Evolutionary conservation across 2,888 invertebrate genomes (phyloP), one percentile per base, ranked within the genome.

Genomic region (Eulithis prunata): DNA sequence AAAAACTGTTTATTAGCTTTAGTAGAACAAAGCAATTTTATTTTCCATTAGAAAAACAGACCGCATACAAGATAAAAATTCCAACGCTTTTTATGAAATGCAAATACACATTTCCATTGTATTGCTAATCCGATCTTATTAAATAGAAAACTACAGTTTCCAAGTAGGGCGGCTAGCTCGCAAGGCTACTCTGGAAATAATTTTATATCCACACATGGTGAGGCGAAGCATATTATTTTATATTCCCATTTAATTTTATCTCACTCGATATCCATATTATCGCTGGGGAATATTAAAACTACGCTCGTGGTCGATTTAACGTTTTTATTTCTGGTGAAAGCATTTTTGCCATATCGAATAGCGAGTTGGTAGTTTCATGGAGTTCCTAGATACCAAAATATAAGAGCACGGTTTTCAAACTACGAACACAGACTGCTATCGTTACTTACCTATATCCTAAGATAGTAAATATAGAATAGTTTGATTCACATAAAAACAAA

Each of bases 161-260:
- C 66, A 68, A 59, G 65, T 75, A 73, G 69, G 65, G 55, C 64
- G 53, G 58, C 56, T 41, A 38, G 71, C 67, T 57, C 65, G 70
- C 45, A 45, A 47, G n/a, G 52, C 57, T 53, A 67, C 57, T 60
- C 63, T 66, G 66, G 73, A 68, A 71, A 77, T 77, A 73, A 74
- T 79, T 75, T 73, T 64, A 76, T 71, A 74, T 59, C 71, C 75
- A 69, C 75, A 72, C 71, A 73, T 71, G 64, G 64, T 65, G 66
- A 21, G 21, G 1, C 21, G 58, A 59, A 66, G 64, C 46, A 51
- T 65, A 67, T 58, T 76, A 74, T 65, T 77, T 75, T 78, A 78
- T 75, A 71, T 74, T 67, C 65, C 41, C 70, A 62, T 78, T 79
- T 75, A 77, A 70, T 71, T 70, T 73, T 69, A 71, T 71, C 65